These are phyloP conservation scores for Temnothorax curvispinosus DNA, from an alignment of 1,140 invertebrate genomes.

Conservation along the genomic window DNA sequence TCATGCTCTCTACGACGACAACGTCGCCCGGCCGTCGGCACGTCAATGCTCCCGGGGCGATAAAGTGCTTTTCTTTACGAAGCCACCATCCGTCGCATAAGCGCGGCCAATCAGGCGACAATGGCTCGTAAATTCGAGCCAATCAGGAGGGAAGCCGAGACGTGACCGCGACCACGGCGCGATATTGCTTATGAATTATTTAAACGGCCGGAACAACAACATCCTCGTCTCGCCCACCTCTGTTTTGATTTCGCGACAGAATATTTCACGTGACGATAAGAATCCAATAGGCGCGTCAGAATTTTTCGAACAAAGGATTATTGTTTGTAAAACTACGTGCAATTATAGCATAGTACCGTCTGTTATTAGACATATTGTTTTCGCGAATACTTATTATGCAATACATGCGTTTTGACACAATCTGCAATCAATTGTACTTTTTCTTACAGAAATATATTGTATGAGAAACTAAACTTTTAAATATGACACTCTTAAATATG, in stretches of 20 bases:
- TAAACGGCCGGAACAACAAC: constrained; percentile 78
- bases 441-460: not conserved
- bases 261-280: not conserved
- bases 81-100: constrained; percentile 81
- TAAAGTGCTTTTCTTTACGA: constrained; percentile 82
- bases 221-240: constrained; percentile 15
- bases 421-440: not conserved
- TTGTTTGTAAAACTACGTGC: not conserved
- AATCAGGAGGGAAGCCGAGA: constrained; percentile 82
- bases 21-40: constrained; percentile 55
- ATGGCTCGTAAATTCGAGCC: constrained; percentile 85
- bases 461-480: not conserved
- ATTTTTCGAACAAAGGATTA: not conserved
- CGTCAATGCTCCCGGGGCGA: constrained; percentile 76
- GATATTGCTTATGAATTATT: constrained; percentile 86
- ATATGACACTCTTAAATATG: not conserved
- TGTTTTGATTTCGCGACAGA: constrained; percentile 3
- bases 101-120: constrained; percentile 84
- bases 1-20: constrained; percentile 60
- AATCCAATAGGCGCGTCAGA: not conserved
- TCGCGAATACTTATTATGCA: not conserved
- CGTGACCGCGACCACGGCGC: constrained; percentile 81
- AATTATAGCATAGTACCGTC: not conserved
- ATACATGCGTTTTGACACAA: not conserved
- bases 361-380: not conserved